These are phyloP conservation scores for Oophaga pumilio DNA, from an alignment of 2,113 vertebrate species.

Conservation along the genomic window DNA sequence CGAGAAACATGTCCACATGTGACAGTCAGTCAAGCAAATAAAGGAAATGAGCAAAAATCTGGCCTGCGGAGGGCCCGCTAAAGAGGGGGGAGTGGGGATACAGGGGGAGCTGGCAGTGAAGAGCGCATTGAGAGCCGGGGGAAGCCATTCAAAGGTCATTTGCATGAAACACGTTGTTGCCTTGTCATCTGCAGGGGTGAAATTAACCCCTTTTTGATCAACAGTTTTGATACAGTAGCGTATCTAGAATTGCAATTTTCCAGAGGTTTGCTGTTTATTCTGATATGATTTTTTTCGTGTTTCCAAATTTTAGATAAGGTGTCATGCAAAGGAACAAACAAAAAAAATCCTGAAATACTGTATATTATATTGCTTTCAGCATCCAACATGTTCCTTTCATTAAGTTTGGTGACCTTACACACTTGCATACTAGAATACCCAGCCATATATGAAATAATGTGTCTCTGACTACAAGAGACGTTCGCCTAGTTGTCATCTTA, in stretches of 20 bases:
- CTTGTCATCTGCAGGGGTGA: conserved; percentile 43
- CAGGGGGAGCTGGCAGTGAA: conserved; percentile 84
- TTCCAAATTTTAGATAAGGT: not conserved
- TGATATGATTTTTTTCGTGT: conserved; percentile 10
- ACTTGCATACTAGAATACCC: not conserved
- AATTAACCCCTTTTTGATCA: conserved; percentile 43
- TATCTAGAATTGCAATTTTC: not conserved
- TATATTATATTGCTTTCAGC: not conserved
- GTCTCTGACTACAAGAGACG: not conserved
- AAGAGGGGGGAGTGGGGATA: conserved; percentile 65
- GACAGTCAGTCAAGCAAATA: conserved; percentile 99
- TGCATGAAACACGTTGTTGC: conserved; percentile 74
- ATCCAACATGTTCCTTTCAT: not conserved
- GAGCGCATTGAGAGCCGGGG: conserved; percentile 78
- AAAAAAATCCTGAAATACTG: too few relatives aligned
- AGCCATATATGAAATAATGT: not conserved
- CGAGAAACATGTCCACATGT: conserved; percentile 85
- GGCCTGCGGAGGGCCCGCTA: conserved; percentile 77
- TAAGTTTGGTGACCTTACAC: not conserved
- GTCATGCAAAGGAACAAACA: too few relatives aligned
- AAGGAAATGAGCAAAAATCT: conserved; percentile 90
- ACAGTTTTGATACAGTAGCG: not conserved
- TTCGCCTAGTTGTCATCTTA: not conserved
- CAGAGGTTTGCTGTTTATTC: not conserved
- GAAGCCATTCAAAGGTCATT: conserved; percentile 88